Conservation (phyloP, 2,113 vertebrate species). For the Odocoileus hemionus region DNA sequence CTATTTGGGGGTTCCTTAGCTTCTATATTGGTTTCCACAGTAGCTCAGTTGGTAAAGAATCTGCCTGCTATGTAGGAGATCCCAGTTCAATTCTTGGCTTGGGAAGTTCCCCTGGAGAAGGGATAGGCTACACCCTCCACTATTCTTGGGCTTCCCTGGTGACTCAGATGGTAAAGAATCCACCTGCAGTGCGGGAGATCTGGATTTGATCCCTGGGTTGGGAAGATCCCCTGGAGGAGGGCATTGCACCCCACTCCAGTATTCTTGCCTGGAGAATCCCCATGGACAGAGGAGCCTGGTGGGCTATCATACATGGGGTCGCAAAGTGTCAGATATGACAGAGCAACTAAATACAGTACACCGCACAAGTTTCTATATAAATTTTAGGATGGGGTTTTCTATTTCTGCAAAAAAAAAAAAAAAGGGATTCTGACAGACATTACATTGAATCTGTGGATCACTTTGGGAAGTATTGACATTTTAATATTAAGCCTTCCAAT, state of each 20-base stretch:
- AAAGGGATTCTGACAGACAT: neutral
- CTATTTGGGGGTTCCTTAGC: neutral
- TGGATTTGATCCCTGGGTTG: neutral
- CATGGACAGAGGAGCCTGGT: neutral
- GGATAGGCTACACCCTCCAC: accelerated
- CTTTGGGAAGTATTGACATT: neutral
- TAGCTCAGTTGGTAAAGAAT: neutral
- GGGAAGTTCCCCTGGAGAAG: neutral
- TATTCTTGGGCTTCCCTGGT: neutral
- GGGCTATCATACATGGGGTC: neutral
- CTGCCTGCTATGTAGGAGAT: neutral
- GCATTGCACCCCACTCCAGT: neutral
- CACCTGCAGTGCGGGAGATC: accelerated
- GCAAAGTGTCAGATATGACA: neutral
- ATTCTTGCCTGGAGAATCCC: neutral
- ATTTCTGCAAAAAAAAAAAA: neutral
- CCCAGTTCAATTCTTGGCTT: neutral
- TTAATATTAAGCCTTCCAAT: neutral
- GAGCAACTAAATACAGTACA: neutral
- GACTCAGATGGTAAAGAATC: neutral
- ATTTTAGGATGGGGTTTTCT: neutral
- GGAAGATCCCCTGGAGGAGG: neutral
- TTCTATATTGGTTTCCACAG: neutral
- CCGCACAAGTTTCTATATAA: neutral
- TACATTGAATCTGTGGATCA: neutral